Conservation (phyloP, 2,888 invertebrate species). For the Lasioglossum leucozonium region DNA sequence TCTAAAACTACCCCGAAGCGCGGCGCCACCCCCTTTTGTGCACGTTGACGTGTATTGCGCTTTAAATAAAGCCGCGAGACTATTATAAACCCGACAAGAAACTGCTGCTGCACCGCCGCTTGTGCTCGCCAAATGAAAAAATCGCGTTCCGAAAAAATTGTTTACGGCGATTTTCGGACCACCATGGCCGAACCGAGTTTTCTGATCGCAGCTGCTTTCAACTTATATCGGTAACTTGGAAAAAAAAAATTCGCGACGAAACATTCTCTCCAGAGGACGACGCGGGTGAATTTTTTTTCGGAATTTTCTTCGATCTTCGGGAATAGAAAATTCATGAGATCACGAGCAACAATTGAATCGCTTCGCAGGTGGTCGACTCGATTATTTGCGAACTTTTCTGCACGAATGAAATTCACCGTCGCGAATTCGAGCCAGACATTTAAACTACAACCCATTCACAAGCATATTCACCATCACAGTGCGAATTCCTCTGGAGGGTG, state of each 20-base stretch:
- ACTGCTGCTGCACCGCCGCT: too few relatives aligned
- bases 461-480: not conserved
- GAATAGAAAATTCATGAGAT: too few relatives aligned
- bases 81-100: too few relatives aligned
- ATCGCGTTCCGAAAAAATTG: slow-evolving; percentile 7
- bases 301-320: too few relatives aligned
- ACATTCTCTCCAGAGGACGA: too few relatives aligned
- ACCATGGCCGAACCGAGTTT: not conserved
- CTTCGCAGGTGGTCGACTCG: too few relatives aligned
- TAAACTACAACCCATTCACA: not conserved
- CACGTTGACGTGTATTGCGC: slow-evolving; percentile 21
- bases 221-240: not conserved
- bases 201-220: not conserved
- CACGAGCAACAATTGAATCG: too few relatives aligned
- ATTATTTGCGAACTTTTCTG: too few relatives aligned
- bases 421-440: not conserved
- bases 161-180: slow-evolving; percentile 11
- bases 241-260: not conserved
- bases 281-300: too few relatives aligned
- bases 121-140: not conserved
- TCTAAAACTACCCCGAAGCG: not conserved
- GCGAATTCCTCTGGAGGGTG: not conserved
- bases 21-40: not conserved
- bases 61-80: slow-evolving; percentile 30
- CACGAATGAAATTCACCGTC: not conserved